Base-by-base conservation (phyloP, 2,113 vertebrate species). In the Eulemur rufifrons region DNA sequence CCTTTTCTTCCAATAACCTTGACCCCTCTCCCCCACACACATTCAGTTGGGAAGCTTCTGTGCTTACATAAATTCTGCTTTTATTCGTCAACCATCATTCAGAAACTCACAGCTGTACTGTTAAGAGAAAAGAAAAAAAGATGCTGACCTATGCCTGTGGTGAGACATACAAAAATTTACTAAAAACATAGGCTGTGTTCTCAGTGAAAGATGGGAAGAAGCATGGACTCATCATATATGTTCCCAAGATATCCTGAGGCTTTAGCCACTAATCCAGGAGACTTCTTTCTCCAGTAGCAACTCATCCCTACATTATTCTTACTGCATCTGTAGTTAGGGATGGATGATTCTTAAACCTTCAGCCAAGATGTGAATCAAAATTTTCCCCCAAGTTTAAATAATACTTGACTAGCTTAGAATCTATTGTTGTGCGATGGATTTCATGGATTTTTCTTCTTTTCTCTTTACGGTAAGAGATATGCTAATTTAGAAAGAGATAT, bases 1-100 rank as follows among this genome's bases (percentile, higher is more conserved):
- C 54, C 6, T 76, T 69, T 90, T 50, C 66, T 86, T 86, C 80
- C 34, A 78, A 8, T 95, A 68, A 85, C 68, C 50, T 91, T 73
- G 61, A 77, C 66, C 86, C 68, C 54, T 83, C 52, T 82, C 74
- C 27, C 37, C 20, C 54, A 69, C 32, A 83, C 59, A 73, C 29
- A 52, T 76, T 56, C 50, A 50, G 18, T 12, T 61, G 34, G 17
- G 42, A 47, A 92, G 80, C 68, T 95, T 85, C 95, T 73, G 52
- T 64, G 45, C 87, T 85, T 63, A 87, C 29, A 94, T 74, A 81
- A 87, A 93, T 61, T 89, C 88, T 95, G 13, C 94, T 84, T 95
- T 89, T 71, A 52, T 47, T 87, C 52, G 68, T 50, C 68, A 91
- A 42, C 45, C 39, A 47, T 42, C 64, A 92, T 73, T 66, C 20